Percentiles rank a stretch among this genome's conserved stretches.
Evolutionary conservation across 2,888 invertebrate species (phyloP).

Genomic region (Pemphredon lugubris): DNA sequence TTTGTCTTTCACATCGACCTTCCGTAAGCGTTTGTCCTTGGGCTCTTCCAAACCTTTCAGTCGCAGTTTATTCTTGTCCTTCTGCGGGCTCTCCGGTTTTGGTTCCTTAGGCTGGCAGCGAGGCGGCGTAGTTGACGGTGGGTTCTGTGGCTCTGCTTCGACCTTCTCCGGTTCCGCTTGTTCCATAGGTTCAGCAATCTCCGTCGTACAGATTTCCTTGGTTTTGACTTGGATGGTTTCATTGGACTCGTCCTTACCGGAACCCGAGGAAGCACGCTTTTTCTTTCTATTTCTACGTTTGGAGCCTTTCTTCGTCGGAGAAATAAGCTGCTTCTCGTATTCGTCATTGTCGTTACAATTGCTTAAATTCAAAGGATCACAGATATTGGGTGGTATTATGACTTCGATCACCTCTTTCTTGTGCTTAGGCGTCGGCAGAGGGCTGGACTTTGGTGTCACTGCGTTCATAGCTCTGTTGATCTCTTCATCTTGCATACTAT

Average conservation of each 20-base stretch:
- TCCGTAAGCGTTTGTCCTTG: constrained; percentile 81
- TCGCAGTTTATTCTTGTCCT: constrained; percentile 73
- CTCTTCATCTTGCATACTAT: constrained; percentile 93
- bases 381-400: constrained; percentile 95
- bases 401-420: constrained; percentile 92
- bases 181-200: constrained; percentile 37
- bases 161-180: constrained; percentile 15
- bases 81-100: constrained; percentile 67
- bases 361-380: constrained; percentile 93
- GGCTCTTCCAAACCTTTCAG: constrained; percentile 76
- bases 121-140: constrained; percentile 28
- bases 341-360: constrained; percentile 89
- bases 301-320: constrained; percentile 84
- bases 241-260: constrained; percentile 80
- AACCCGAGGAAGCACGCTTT: constrained; percentile 82
- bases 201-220: constrained; percentile 62
- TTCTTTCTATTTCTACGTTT: constrained; percentile 87
- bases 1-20: constrained; percentile 90
- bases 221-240: constrained; percentile 82
- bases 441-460: constrained; percentile 96
- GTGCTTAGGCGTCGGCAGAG: constrained; percentile 91
- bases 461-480: constrained; percentile 91
- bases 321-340: constrained; percentile 90
- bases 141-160: constrained; percentile 21
- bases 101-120: constrained; percentile 54